Evolutionary conservation across 2,888 invertebrate genomes (phyloP).

Genomic region (Elaeidobius kamerunicus): DNA sequence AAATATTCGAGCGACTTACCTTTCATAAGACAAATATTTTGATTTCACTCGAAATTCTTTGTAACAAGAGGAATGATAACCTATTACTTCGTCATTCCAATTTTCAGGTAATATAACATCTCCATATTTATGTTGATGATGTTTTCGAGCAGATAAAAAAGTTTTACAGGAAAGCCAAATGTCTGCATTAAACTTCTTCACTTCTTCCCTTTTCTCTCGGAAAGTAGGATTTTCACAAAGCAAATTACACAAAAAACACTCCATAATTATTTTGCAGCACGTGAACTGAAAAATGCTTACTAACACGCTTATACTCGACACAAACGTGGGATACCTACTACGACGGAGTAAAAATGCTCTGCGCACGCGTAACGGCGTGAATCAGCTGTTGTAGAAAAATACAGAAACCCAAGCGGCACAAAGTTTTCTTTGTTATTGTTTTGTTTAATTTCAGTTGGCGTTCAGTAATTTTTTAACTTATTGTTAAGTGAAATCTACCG

Average conservation of each 20-base stretch:
- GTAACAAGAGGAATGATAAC: conserved; percentile 20
- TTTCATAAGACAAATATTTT: conserved; percentile 10
- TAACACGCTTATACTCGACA: too few species aligned
- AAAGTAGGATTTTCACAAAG: conserved; percentile 1
- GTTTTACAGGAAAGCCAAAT: conserved; percentile 7
- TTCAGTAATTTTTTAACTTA: too few species aligned
- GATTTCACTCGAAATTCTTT: conserved; percentile 14
- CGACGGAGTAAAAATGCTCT: too few species aligned
- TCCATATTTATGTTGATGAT: conserved; percentile 22
- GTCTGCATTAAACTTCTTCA: conserved; percentile 3
- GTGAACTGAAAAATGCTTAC: too few species aligned
- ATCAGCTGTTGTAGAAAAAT: too few species aligned
- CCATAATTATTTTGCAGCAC: background rate
- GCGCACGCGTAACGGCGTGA: too few species aligned
- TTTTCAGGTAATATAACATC: conserved; percentile 18
- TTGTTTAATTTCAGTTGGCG: too few species aligned
- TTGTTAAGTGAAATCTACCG: too few species aligned
- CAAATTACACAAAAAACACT: background rate
- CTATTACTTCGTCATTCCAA: conserved; percentile 19
- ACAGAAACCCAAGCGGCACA: too few species aligned
- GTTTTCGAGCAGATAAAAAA: conserved; percentile 12
- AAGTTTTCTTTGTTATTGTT: too few species aligned
- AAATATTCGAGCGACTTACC: too few species aligned
- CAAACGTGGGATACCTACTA: too few species aligned
- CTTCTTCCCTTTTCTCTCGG: background rate